These are phyloP conservation scores for Microcaecilia unicolor DNA, from an alignment of 2,797 vertebrate species.

Conservation along the genomic window DNA sequence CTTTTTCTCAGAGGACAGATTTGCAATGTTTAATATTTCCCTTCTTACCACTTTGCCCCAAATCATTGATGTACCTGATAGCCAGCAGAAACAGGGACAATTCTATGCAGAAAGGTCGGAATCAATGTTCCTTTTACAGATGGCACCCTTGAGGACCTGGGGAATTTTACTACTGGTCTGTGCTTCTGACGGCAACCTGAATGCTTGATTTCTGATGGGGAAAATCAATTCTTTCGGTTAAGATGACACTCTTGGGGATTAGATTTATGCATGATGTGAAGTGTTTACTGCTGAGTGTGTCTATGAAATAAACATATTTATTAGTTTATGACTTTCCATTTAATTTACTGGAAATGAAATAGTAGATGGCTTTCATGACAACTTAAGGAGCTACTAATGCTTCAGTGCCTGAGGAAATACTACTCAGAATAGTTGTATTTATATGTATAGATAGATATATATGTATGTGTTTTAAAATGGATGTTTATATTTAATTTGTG, in stretches of 20 bases:
- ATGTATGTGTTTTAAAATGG: too few relatives aligned
- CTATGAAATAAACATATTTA: slow-evolving; percentile 39
- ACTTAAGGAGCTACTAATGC: too few relatives aligned
- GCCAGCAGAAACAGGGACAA: slow-evolving; percentile 29
- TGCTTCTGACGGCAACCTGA: slow-evolving; percentile 44
- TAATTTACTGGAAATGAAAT: slow-evolving; percentile 26
- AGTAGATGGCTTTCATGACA: slow-evolving; percentile 18
- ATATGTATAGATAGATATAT: too few relatives aligned
- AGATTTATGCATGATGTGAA: slow-evolving; percentile 41
- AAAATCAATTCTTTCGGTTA: slow-evolving; percentile 56
- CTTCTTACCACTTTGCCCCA: too few relatives aligned
- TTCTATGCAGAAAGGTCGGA: slow-evolving; percentile 53
- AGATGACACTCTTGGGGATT: slow-evolving; percentile 30
- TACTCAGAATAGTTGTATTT: too few relatives aligned
- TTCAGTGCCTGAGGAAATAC: too few relatives aligned
- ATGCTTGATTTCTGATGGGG: slow-evolving; percentile 52
- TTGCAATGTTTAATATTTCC: too few relatives aligned
- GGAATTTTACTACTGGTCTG: slow-evolving; percentile 36
- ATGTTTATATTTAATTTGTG: too few relatives aligned
- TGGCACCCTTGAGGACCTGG: slow-evolving; percentile 42
- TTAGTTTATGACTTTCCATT: slow-evolving; percentile 29
- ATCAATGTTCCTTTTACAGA: slow-evolving; percentile 52
- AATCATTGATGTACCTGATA: slow-evolving; percentile 42
- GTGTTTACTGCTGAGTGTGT: slow-evolving; percentile 28
- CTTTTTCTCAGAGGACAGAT: too few relatives aligned